Evolutionary conservation across 2,888 invertebrate genomes (phyloP).

Genomic region (Dolichopus griseipennis): DNA sequence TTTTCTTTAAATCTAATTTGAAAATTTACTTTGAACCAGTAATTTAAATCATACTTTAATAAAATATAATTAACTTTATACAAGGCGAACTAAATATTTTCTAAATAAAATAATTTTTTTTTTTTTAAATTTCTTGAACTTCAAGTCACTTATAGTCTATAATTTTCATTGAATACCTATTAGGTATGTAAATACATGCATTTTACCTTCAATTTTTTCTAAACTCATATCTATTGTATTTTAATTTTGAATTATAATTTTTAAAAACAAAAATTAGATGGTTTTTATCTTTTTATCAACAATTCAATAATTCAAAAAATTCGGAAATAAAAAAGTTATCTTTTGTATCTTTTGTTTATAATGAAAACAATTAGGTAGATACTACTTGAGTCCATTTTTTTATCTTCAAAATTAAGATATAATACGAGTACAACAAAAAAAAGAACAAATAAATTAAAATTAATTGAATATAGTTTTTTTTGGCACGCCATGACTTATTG

Average conservation of each 20-base stretch:
- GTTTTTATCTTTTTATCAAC: no score
- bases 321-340: background rate
- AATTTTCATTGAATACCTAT: slow-evolving; percentile 6
- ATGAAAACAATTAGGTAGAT: no score
- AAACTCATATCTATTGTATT: background rate
- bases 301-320: background rate
- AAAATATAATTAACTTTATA: slow-evolving; percentile 1
- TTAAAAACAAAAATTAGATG: background rate
- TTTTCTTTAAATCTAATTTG: background rate
- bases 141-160: background rate
- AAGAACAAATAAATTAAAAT: no score
- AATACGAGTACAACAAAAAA: no score
- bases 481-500: no score
- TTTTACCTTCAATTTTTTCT: background rate
- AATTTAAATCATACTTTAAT: background rate
- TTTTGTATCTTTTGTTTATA: background rate
- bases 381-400: no score
- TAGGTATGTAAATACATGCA: background rate
- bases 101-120: no score
- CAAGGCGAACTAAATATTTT: background rate
- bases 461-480: no score
- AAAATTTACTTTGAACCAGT: background rate
- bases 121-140: background rate
- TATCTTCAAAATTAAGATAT: no score
- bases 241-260: background rate